Conservation (phyloP, 2,888 invertebrate genomes). For the Drosophila silvestris region DNA sequence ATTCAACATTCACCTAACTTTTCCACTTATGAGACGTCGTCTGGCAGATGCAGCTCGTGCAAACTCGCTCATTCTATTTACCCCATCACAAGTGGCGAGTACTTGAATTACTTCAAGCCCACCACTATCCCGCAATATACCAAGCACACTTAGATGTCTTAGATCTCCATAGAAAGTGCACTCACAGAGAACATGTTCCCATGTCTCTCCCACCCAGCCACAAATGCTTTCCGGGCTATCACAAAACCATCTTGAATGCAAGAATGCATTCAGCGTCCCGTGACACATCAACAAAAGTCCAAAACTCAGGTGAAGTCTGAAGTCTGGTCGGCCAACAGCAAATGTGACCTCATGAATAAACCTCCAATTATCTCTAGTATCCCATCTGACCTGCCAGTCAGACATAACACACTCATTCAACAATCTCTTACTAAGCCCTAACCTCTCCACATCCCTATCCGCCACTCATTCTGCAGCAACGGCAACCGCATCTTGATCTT, state of each 20-base stretch:
- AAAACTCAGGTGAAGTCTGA: conserved; percentile 11
- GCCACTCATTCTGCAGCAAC: not conserved
- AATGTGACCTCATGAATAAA: conserved; percentile 19
- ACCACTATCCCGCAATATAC: too few species aligned
- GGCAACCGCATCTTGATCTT: not conserved
- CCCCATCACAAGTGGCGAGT: not conserved
- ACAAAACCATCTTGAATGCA: conserved; percentile 3
- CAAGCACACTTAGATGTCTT: not conserved
- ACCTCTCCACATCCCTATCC: not conserved
- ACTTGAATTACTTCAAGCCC: not conserved
- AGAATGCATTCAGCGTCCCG: conserved; percentile 15
- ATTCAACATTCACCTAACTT: too few species aligned
- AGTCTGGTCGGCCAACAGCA: not conserved
- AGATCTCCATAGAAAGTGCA: conserved; percentile 16
- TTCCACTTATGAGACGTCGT: too few species aligned
- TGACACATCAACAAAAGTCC: conserved; percentile 15
- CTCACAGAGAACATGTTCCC: conserved; percentile 21
- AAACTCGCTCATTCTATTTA: too few species aligned
- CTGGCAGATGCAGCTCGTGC: not conserved
- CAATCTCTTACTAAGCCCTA: not conserved
- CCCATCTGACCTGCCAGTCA: conserved; percentile 22
- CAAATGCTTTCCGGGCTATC: conserved; percentile 11
- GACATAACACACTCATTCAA: conserved; percentile 2
- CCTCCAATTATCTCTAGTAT: conserved; percentile 1
- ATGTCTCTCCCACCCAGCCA: conserved; percentile 11